phyloP scores from a whole-genome alignment of 2,113 vertebrate genomes.

The Gymnocephalus cernua region DNA sequence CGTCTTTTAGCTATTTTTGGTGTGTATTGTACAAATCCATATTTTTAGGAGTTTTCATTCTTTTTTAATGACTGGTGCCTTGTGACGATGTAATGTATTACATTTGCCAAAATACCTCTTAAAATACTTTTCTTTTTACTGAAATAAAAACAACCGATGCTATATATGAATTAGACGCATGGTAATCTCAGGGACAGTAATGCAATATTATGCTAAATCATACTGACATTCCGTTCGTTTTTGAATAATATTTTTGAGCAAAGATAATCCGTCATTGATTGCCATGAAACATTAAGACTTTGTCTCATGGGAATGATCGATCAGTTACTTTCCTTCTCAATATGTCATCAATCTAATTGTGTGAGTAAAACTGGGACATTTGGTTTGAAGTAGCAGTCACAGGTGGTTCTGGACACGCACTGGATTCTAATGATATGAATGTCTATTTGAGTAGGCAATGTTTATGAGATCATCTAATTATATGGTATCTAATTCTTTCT shows the following conservation, averaged over 20 bases:
- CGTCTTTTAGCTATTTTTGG: constrained; percentile 17
- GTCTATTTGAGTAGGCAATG: constrained; percentile 46
- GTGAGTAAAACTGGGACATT: constrained; percentile 33
- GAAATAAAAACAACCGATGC: constrained; percentile 12
- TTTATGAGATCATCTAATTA: constrained; percentile 69
- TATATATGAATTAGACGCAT: not conserved
- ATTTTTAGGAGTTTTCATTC: constrained; percentile 2
- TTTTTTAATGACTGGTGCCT: not conserved
- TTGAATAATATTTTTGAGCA: not conserved
- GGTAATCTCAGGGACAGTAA: not conserved
- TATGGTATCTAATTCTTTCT: constrained; percentile 58
- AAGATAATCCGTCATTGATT: constrained; percentile 20
- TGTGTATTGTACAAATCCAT: not conserved
- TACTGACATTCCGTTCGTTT: not conserved
- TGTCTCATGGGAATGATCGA: constrained; percentile 5
- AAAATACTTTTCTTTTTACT: not conserved
- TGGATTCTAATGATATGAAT: constrained; percentile 62
- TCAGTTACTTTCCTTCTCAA: constrained; percentile 25
- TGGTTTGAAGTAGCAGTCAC: constrained; percentile 36
- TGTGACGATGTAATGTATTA: constrained; percentile 11
- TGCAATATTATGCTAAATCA: constrained; percentile 18
- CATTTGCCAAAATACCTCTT: constrained; percentile 5
- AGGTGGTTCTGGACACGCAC: constrained; percentile 34
- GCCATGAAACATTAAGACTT: constrained; percentile 12
- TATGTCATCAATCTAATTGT: constrained; percentile 19